Base-by-base conservation (phyloP, 2,113 vertebrate species). In the Mastomys coucha region DNA sequence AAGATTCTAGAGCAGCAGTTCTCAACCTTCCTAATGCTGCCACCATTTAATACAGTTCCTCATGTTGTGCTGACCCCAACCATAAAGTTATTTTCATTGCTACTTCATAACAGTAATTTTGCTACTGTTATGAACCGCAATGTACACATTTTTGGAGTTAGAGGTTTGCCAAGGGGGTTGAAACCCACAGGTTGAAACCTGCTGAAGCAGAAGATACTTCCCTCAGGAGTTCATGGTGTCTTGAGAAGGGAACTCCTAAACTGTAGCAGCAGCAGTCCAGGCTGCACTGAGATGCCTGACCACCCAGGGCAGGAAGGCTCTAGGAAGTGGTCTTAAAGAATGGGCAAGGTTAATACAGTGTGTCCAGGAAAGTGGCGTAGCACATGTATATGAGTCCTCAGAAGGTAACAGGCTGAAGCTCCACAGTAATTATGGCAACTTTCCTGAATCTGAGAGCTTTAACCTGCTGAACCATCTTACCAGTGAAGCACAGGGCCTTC, bases 371-470 rank as follows among this genome's bases (percentile, higher is more conserved):
- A 69, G 2, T 24, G 31, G 39, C 51, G 42, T 17, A 58, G 13
- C 28, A 28, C 5, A 20, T 39, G 13, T 36, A 8, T 17, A 4
- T n/a, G 58, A 5, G 4, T 69, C 45, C 67, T 77, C 39, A 28
- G 1, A 24, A 26, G 53, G 45, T 12, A 24, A 36, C 45, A 65
- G 60, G 53, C 45, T 22, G 22, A 85, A 80, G 72, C 70, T 69
- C 7, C 0, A 1, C 1, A 42, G 33, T 12, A 67, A 17, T 72
- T 53, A 78, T 3, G 24, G 1, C 3, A 51, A 26, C 51, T 17
- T 4, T 31, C 56, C 36, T 31, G 20, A 49, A 65, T 78, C 76
- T 39, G 24, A 63, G 60, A 63, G 60, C 60, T 63, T 63, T 24
- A 63, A 24, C 60, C 22, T 63, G 60, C 22, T 24, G 60, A 63